Base-by-base conservation (phyloP, 2,888 invertebrate genomes). In the Trypoxylon attenuatum region DNA sequence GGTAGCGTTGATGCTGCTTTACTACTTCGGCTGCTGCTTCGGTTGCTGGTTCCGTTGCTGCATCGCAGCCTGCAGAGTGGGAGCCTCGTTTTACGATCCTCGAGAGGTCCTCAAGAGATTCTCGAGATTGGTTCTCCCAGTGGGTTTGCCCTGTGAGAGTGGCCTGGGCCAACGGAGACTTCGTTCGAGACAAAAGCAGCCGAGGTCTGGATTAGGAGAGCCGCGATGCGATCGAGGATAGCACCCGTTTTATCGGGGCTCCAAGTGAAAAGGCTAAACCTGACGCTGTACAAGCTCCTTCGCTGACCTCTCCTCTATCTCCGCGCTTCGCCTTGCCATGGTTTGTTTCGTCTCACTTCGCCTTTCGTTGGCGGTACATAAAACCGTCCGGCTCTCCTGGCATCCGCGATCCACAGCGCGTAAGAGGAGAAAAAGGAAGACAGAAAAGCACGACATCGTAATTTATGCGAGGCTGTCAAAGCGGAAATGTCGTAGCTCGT, bases 381-480 rank as follows among this genome's bases (percentile, higher is more conserved):
- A n/a, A n/a, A n/a, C n/a, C n/a, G n/a, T n/a, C n/a, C n/a, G n/a
- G n/a, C n/a, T n/a, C n/a, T n/a, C n/a, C n/a, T n/a, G n/a, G n/a
- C n/a, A n/a, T n/a, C n/a, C n/a, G n/a, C n/a, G n/a, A n/a, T n/a
- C n/a, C n/a, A n/a, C n/a, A n/a, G n/a, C n/a, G n/a, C n/a, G n/a
- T n/a, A n/a, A n/a, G n/a, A n/a, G n/a, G n/a, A n/a, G n/a, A n/a
- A n/a, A n/a, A n/a, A n/a, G n/a, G n/a, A n/a, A n/a, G n/a, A n/a
- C n/a, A n/a, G n/a, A n/a, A n/a, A n/a, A 19, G 13, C 33, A 15
- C n/a, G n/a, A 1, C n/a, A 38, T n/a, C 23, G 62, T 63, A 63
- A 66, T 66, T 66, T 57, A 66, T 63, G 63, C 63, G 41, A 46
- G 39, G 29, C 52, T 63, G 57, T 66, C 63, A 63, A 66, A 16